A percentile compares a stretch with the other conserved stretches of the same genome.
phyloP scores from a whole-genome alignment of 2,113 vertebrate genomes.

The Sialia sialis region DNA sequence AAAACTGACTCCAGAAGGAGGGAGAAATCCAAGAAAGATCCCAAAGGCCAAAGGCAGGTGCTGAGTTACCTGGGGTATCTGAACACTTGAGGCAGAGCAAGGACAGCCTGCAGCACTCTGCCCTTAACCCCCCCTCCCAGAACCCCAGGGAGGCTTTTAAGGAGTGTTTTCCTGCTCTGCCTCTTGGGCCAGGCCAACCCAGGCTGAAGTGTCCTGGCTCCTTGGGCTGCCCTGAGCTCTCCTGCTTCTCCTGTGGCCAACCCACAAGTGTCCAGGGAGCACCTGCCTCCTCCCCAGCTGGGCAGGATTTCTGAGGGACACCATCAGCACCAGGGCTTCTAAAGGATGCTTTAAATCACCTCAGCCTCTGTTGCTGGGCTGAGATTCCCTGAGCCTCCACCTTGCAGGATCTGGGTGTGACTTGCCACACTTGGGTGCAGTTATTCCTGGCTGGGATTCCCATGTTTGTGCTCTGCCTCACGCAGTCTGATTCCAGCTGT shows the following conservation, averaged over 20 bases:
- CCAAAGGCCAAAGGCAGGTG: not conserved
- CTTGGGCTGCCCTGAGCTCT: accelerated
- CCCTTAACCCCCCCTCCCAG: not conserved
- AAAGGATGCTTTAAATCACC: not conserved
- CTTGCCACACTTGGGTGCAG: not conserved
- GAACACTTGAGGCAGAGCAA: not conserved
- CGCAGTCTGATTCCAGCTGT: no score
- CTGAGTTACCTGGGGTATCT: not conserved
- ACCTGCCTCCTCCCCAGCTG: not conserved
- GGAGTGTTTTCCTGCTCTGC: not conserved
- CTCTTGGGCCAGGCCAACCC: accelerated
- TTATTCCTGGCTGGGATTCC: not conserved
- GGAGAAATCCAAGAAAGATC: not conserved
- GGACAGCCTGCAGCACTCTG: not conserved
- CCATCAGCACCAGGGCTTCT: not conserved
- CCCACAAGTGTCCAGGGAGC: accelerated
- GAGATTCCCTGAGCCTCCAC: not conserved
- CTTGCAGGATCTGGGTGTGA: not conserved
- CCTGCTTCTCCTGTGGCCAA: accelerated
- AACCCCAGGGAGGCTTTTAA: accelerated
- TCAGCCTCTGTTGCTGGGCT: not conserved
- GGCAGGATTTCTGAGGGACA: not conserved
- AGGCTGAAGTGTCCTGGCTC: accelerated
- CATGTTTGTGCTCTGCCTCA: not conserved
- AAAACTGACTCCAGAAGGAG: not conserved